Conservation (phyloP, 2,797 vertebrate genomes). For the Aeoliscus strigatus region DNA sequence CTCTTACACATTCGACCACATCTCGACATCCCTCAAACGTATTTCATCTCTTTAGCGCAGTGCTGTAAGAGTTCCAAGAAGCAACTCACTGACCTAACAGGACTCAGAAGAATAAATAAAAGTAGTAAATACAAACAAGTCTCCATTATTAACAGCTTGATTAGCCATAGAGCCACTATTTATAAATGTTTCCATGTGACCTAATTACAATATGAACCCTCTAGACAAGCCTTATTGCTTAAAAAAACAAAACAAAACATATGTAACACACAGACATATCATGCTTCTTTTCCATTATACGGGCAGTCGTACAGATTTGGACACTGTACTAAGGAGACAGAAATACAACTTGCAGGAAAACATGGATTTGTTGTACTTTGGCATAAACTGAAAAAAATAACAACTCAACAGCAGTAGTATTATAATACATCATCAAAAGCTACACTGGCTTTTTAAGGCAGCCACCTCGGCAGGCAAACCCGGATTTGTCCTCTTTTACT, state of each 20-base stretch:
- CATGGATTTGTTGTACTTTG: constrained; percentile 57
- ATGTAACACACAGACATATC: constrained; percentile 65
- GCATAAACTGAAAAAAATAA: constrained; percentile 48
- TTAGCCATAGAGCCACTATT: constrained; percentile 44
- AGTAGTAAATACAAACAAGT: constrained; percentile 54
- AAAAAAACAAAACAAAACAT: too few species aligned
- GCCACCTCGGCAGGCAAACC: constrained; percentile 14
- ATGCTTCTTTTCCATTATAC: constrained; percentile 31
- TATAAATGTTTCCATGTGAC: constrained; percentile 46
- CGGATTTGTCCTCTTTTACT: constrained; percentile 14
- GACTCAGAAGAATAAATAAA: constrained; percentile 67
- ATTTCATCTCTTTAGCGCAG: constrained; percentile 18
- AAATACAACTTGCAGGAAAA: constrained; percentile 21
- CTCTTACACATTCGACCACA: constrained; percentile 15
- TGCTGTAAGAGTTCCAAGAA: constrained; percentile 30
- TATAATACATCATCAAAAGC: constrained; percentile 39
- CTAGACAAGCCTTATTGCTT: constrained; percentile 34
- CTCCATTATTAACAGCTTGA: constrained; percentile 54
- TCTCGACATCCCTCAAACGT: constrained; percentile 8
- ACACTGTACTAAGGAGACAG: constrained; percentile 21
- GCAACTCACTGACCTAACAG: constrained; percentile 30
- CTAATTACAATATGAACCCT: constrained; percentile 49
- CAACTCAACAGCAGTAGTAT: constrained; percentile 53
- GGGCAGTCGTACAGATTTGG: constrained; percentile 13
- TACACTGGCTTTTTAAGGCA: constrained; percentile 35